Evolutionary conservation across 35 echinoderm and acorn worm genomes (phyloP), one percentile per base, ranked within the genome.

Genomic region (Heliocidaris erythrogramma): DNA sequence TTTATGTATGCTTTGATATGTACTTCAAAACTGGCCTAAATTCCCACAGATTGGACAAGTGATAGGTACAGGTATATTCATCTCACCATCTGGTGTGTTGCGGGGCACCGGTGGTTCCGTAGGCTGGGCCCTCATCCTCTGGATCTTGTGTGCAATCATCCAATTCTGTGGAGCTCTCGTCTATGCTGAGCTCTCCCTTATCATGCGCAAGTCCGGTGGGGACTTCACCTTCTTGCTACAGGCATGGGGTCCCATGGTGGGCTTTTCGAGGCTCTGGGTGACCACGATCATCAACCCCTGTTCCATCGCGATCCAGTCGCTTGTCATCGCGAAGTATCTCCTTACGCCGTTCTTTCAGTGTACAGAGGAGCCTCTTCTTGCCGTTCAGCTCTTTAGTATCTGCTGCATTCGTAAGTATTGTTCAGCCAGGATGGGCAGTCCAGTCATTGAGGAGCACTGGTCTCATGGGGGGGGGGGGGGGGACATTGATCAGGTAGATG

Each of bases 51-150:
- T 97, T 59, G 98, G 98, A 9, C 71, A 88, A 18, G 96, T 97
- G 30, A 99, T 99, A 24, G 97, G 97, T 4, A 96, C 97, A 16
- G 97, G 97, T 30, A 98, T 97, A 13, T 97, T 97, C 92, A 50
- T 98, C 10, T 96, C 97, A 0, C 97, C 97, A 5, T 93, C 95
- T 17, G 96, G 95, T 13, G 92, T 98, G 17, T 85, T 97, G 10
- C 85, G 90, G 18, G 71, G 92, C 47, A 84, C 94, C 24, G 94
- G 92, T 86, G 96, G 97, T 16, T 97, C 97, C 42, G 94, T 98
- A 3, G 97, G 97, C 1, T 85, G 94, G 95, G 95, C 97, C 30
- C 61, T 98, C 16, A 48, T 97, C 4, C 35, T 98, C 85, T 98
- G 97, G 97, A 78, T 96, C 11, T 6, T 93, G 13, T 95, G 95